Conservation (phyloP, 2,888 invertebrate genomes). For the Microctonus brassicae region DNA sequence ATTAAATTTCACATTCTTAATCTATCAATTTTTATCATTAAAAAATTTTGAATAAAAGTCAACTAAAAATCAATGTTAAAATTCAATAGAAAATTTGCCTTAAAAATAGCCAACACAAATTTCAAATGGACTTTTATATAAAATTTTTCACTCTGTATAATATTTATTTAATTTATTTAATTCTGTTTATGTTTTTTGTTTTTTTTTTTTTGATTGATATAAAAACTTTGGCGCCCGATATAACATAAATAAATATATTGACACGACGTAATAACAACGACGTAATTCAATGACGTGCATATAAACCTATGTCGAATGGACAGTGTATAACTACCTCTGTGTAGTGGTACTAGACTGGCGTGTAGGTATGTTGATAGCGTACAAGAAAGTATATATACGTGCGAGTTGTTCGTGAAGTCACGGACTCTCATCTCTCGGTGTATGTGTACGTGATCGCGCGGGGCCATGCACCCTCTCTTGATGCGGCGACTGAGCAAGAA, state of each 20-base stretch:
- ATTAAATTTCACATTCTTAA: background rate
- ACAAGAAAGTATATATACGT: slow-evolving; percentile 13
- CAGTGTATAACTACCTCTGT: background rate
- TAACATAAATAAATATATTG: slow-evolving; percentile 10
- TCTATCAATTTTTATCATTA: no score
- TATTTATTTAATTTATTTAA: background rate
- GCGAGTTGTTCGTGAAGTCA: slow-evolving; percentile 4
- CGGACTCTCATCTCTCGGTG: slow-evolving; percentile 27
- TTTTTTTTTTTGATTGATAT: background rate
- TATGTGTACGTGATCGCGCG: background rate
- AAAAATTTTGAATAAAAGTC: no score
- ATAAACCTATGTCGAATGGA: slow-evolving; percentile 14
- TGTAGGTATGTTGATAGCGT: slow-evolving; percentile 36
- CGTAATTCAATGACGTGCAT: slow-evolving; percentile 7
- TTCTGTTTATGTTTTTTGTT: background rate
- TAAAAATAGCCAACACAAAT: no score
- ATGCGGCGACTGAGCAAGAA: slow-evolving; percentile 50
- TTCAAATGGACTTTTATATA: no score
- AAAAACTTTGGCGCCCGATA: slow-evolving; percentile 8
- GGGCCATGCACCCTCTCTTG: slow-evolving; percentile 26
- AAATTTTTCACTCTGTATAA: no score
- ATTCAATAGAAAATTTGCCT: no score
- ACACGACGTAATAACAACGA: slow-evolving; percentile 7
- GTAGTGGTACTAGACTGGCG: slow-evolving; percentile 5
- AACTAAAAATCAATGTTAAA: no score